These are phyloP conservation scores for Lepisosteus osseus DNA, from an alignment of 2,113 vertebrate genomes.

Conservation along the genomic window DNA sequence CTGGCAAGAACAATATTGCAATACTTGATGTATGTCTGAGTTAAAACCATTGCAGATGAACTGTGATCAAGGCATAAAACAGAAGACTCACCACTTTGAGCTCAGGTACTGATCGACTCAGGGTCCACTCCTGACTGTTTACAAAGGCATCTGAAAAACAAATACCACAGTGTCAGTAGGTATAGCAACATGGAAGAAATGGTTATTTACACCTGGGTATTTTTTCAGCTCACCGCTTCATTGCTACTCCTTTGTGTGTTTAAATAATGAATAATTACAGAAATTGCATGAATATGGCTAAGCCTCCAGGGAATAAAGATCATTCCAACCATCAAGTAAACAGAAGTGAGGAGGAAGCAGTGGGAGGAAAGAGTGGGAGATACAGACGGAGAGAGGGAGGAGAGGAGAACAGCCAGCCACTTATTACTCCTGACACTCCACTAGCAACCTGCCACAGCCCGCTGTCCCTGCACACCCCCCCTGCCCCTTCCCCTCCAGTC, in stretches of 20 bases:
- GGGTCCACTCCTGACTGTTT: conserved; percentile 98
- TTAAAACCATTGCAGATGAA: no score
- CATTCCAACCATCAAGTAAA: not conserved
- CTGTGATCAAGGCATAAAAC: not conserved
- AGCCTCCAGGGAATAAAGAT: no score
- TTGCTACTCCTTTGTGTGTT: no score
- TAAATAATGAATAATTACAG: no score
- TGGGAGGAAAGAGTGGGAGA: not conserved
- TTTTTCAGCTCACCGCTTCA: no score
- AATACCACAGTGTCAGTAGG: conserved; percentile 6
- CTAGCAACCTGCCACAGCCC: not conserved
- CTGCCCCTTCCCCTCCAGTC: no score
- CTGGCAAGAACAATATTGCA: no score
- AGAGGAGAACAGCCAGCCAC: not conserved
- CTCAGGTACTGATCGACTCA: conserved; percentile 89
- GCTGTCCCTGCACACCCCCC: not conserved
- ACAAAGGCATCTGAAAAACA: conserved; percentile 92
- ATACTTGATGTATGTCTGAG: no score
- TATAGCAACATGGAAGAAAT: no score
- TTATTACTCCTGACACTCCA: not conserved
- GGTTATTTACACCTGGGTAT: no score
- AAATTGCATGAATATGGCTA: no score
- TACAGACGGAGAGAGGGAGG: not conserved
- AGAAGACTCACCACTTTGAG: conserved; percentile 93
- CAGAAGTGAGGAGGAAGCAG: not conserved